phyloP scores from a whole-genome alignment of 2,113 vertebrate species.

The Myiopsitta monachus region DNA sequence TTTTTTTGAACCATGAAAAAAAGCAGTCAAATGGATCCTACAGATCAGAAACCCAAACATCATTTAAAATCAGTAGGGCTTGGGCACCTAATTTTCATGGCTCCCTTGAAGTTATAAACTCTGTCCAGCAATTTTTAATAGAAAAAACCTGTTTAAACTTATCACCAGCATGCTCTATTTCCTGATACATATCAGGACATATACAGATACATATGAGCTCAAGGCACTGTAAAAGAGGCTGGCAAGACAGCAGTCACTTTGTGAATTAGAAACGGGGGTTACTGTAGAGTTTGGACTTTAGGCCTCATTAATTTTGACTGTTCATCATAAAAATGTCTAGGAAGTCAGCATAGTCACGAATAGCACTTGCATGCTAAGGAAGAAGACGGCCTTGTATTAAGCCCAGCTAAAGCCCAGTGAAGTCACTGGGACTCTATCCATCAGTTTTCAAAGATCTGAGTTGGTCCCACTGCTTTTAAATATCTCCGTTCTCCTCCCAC shows the following conservation, averaged over 20 bases:
- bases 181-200: background rate
- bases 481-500: background rate
- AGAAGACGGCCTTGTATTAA: background rate
- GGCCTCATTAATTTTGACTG: background rate
- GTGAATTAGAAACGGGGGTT: background rate
- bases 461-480: background rate
- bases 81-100: background rate
- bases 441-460: background rate
- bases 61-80: background rate
- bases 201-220: background rate
- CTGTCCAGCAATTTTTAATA: background rate
- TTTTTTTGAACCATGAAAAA: background rate
- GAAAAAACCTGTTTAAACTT: background rate
- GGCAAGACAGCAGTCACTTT: background rate
- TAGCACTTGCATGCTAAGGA: background rate
- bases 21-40: background rate
- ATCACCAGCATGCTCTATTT: background rate
- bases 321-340: background rate
- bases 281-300: background rate
- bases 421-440: background rate
- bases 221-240: background rate
- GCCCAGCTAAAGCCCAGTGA: background rate
- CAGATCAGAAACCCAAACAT: background rate
- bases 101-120: background rate
- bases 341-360: background rate